Conservation (phyloP, 2,113 vertebrate species). For the Ancistrus triradiatus region DNA sequence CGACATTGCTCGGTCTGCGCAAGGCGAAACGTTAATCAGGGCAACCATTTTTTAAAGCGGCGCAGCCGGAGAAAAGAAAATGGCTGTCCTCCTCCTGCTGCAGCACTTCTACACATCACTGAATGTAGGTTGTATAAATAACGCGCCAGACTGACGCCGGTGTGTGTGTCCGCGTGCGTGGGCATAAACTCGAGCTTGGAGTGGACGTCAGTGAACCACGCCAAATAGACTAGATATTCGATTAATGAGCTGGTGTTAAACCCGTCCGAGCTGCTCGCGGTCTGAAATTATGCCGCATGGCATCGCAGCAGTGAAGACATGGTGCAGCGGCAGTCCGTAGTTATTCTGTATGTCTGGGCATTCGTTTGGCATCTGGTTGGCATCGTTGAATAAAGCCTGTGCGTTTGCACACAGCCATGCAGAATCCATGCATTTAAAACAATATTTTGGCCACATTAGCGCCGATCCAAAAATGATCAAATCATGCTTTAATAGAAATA, state of each 20-base stretch:
- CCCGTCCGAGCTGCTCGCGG: too few species aligned
- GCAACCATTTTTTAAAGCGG: conserved; percentile 34
- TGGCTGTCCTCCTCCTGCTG: conserved; percentile 32
- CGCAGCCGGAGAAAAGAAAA: conserved; percentile 37
- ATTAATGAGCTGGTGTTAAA: neutral
- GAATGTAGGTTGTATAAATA: conserved; percentile 15
- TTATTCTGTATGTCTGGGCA: too few species aligned
- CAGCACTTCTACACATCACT: conserved; percentile 16
- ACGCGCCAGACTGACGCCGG: conserved; percentile 23
- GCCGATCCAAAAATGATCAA: too few species aligned
- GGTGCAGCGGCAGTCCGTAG: too few species aligned
- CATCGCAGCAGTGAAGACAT: too few species aligned
- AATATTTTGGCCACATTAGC: too few species aligned
- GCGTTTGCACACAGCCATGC: too few species aligned
- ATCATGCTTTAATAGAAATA: too few species aligned
- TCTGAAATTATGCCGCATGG: too few species aligned
- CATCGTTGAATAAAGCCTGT: too few species aligned
- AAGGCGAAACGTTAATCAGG: conserved; percentile 21
- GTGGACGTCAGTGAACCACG: conserved; percentile 11
- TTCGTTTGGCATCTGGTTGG: too few species aligned
- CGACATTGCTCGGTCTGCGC: neutral
- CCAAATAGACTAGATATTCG: neutral
- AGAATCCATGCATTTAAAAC: too few species aligned
- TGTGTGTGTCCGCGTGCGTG: neutral
- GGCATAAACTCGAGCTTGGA: conserved; percentile 34